Evolutionary conservation across 2,888 invertebrate genomes (phyloP), one percentile per base, ranked within the genome.

Genomic region (Nymphalis polychloros): DNA sequence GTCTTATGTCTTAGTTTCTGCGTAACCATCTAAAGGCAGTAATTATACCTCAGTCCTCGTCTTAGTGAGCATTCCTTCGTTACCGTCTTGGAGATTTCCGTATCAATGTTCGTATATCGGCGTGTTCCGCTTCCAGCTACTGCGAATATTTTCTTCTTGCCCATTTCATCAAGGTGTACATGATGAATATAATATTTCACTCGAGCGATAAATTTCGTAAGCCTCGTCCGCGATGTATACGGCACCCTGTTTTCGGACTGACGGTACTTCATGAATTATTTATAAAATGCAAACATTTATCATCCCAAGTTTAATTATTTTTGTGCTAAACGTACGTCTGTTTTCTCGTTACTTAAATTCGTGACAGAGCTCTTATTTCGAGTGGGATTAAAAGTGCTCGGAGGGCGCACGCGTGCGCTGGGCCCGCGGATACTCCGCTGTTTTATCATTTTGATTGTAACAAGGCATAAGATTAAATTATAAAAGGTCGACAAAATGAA

Each of bases 391-490:
- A 61, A 59, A 68, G 64, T 75, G 72, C 69, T 73, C 76, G 74
- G 67, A 72, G 68, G 71, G 72, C 70, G 71, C 77, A 75, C 64
- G 55, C 60, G 50, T 27, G n/a, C 27, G 62, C 41, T n/a, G 62
- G 17, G 19, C 31, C n/a, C 62, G 62, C 62, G 7, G 16, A 17
- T 19, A 8, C 41, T 50, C 52, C n/a, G 48, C 55, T 49, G 76
- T 80, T 81, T 80, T 78, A 80, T 82, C 81, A 81, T 82, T 78
- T 72, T 80, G 79, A 82, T 81, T 82, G 84, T 82, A 81, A 82
- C 83, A 81, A 83, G 80, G 77, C 81, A 78, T 80, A 75, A 82
- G 80, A 86, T 85, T 84, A 84, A 84, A 86, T 86, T 85, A 85
- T 84, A 84, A 85, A 83, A 81, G 79, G 79, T 73, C 78, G 72